A percentile compares a stretch with the other conserved stretches of the same genome.
Conservation (phyloP, 1,140 invertebrate species). For the Sipha flava region DNA sequence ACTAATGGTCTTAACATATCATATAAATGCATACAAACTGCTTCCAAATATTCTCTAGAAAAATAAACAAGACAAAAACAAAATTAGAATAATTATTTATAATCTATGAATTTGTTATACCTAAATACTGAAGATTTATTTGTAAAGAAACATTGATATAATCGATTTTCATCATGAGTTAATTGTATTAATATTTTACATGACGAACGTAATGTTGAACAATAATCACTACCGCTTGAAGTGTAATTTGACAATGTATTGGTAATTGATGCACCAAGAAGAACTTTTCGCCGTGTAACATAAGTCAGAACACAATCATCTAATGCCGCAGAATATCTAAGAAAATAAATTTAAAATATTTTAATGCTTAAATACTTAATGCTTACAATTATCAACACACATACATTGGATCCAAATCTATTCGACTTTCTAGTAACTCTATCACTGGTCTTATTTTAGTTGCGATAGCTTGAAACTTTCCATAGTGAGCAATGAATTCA, state of each 20-base stretch:
- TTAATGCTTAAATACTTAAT: conserved; percentile 6
- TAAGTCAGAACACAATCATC: conserved; percentile 80
- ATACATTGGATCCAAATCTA: conserved; percentile 60
- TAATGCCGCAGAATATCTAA: conserved; percentile 64
- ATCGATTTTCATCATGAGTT: conserved; percentile 81
- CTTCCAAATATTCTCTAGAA: conserved; percentile 63
- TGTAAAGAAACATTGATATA: conserved; percentile 83
- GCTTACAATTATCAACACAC: conserved; percentile 39
- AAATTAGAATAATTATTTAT: background rate
- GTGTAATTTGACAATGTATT: conserved; percentile 65
- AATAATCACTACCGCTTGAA: conserved; percentile 73
- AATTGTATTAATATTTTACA: conserved; percentile 84
- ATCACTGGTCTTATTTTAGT: conserved; percentile 73
- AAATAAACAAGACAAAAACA: conserved; percentile 3
- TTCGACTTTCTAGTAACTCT: conserved; percentile 67
- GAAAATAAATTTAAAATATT: conserved; percentile 34
- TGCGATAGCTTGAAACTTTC: conserved; percentile 83
- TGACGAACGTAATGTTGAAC: conserved; percentile 74
- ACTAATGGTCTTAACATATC: conserved; percentile 90
- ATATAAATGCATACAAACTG: conserved; percentile 81
- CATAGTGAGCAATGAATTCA: conserved; percentile 51
- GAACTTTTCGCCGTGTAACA: conserved; percentile 61
- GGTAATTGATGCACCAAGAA: conserved; percentile 66
- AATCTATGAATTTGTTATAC: conserved; percentile 42
- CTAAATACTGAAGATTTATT: conserved; percentile 55